phyloP scores from a whole-genome alignment of 2,113 vertebrate genomes.

The Isurus oxyrinchus region DNA sequence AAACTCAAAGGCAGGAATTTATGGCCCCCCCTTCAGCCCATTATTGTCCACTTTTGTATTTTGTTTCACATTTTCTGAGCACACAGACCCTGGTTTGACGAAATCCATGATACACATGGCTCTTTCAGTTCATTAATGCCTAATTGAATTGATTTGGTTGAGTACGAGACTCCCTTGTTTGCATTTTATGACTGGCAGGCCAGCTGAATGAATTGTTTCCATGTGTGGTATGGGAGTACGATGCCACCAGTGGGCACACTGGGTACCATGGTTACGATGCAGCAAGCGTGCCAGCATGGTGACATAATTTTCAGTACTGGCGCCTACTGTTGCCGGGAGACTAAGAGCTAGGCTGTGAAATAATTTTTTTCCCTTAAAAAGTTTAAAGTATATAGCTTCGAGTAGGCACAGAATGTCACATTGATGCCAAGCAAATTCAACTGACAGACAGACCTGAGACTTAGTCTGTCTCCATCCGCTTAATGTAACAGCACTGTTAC shows the following conservation, averaged over 20 bases:
- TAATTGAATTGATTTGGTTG: slow-evolving; percentile 34
- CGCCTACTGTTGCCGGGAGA: slow-evolving; percentile 33
- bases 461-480: slow-evolving; percentile 20
- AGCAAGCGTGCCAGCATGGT: not conserved
- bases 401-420: slow-evolving; percentile 32
- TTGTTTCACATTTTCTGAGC: slow-evolving; percentile 13
- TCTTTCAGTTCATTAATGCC: slow-evolving; percentile 35
- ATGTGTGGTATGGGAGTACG: slow-evolving; percentile 12
- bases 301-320: slow-evolving; percentile 27
- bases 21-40: not conserved
- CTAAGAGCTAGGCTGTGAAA: slow-evolving; percentile 2
- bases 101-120: slow-evolving; percentile 11
- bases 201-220: not conserved
- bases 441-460: slow-evolving; percentile 19
- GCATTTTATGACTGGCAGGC: slow-evolving; percentile 30
- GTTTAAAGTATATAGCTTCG: not conserved
- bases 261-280: slow-evolving; percentile 15
- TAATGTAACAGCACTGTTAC: not conserved
- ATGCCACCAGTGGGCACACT: slow-evolving; percentile 26
- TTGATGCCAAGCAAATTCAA: slow-evolving; percentile 1
- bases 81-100: not conserved
- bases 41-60: not conserved
- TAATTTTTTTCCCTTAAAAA: slow-evolving; percentile 1
- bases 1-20: not conserved
- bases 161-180: slow-evolving; percentile 23